Percentiles rank a stretch among this genome's conserved stretches.
Conservation (phyloP, 2,113 vertebrate genomes). For the Psilopsiagon aymara region DNA sequence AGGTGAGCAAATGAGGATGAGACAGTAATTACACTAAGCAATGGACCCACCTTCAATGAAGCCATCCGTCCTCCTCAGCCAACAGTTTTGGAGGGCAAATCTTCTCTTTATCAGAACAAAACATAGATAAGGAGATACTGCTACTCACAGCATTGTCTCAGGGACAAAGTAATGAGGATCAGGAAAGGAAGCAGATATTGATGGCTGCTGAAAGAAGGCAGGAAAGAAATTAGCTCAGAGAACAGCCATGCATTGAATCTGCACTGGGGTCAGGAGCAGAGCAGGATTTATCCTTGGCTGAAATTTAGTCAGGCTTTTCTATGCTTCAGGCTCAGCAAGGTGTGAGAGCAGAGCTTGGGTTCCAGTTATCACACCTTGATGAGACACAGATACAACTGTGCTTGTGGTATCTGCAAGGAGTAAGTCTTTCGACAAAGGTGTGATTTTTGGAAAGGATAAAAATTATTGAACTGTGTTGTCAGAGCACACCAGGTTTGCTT, state of each 20-base stretch:
- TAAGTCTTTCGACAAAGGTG: not conserved
- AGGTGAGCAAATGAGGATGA: constrained; percentile 75
- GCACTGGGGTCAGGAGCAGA: not conserved
- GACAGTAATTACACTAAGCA: not conserved
- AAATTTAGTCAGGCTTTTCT: not conserved
- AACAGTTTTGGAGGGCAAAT: not conserved
- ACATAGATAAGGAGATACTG: not conserved
- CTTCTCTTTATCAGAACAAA: not conserved
- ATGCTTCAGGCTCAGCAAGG: not conserved
- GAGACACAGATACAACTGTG: fast-evolving
- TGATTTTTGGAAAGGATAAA: not conserved
- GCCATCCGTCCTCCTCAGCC: not conserved
- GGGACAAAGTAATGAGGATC: not conserved
- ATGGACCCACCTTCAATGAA: not conserved
- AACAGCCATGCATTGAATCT: not conserved
- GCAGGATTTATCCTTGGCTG: not conserved
- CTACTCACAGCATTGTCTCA: not conserved
- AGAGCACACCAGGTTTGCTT: not conserved
- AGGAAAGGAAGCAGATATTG: not conserved
- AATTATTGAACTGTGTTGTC: not conserved
- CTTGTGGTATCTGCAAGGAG: not conserved
- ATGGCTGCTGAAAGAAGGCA: not conserved
- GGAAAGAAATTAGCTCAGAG: not conserved
- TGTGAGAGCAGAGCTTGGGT: not conserved
- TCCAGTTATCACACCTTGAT: not conserved